phyloP scores from a whole-genome alignment of 2,797 vertebrate species.

The Pteropus rufus region DNA sequence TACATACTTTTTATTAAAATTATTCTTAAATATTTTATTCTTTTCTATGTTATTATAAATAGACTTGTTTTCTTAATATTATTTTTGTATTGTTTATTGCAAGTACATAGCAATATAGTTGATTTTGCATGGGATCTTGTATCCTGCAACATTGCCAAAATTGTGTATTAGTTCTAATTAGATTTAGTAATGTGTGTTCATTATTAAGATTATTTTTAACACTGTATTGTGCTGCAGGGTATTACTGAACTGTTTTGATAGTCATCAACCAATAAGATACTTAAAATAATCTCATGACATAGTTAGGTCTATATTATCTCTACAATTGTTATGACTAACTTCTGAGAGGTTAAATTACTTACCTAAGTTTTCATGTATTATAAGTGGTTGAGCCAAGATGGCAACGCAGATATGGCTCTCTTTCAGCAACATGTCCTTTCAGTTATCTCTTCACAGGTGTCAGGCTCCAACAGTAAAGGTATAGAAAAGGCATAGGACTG shows the following conservation, averaged over 20 bases:
- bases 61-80: background rate
- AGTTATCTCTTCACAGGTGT: background rate
- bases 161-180: background rate
- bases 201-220: slow-evolving; percentile 22
- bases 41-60: background rate
- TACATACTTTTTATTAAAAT: background rate
- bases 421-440: background rate
- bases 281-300: background rate
- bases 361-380: background rate
- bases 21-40: background rate
- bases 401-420: background rate
- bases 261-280: background rate
- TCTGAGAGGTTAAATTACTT: background rate
- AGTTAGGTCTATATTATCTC: background rate
- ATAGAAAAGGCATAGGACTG: background rate
- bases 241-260: background rate
- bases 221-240: background rate
- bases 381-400: background rate
- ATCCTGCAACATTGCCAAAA: background rate
- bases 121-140: background rate
- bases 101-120: background rate
- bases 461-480: background rate
- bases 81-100: background rate
- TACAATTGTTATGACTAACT: background rate
- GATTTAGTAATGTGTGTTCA: background rate